Evolutionary conservation across 2,888 invertebrate species (phyloP).

Genomic region (Lordiphosa andalusiaca): DNA sequence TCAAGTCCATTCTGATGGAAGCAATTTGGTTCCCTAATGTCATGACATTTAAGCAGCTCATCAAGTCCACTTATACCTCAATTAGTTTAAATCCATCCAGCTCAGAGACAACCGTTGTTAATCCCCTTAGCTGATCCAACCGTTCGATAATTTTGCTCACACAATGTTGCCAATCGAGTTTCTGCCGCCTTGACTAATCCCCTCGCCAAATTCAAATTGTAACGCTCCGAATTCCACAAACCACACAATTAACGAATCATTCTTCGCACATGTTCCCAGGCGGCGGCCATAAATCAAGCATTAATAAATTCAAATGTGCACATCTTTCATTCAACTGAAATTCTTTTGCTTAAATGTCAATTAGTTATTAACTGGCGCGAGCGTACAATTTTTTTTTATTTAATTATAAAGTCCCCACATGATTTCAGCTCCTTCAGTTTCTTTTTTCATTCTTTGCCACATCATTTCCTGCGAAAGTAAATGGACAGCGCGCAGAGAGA

Average conservation of each 20-base stretch:
- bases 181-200: slow-evolving; percentile 1
- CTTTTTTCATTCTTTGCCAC: slow-evolving; percentile 39
- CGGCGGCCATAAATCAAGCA: slow-evolving; percentile 58
- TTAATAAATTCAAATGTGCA: slow-evolving; percentile 60
- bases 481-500: slow-evolving; percentile 27
- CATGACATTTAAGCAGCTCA: slow-evolving; percentile 4
- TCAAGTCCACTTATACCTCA: neutral
- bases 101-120: slow-evolving; percentile 2
- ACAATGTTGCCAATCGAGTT: slow-evolving; percentile 33
- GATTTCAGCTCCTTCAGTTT: slow-evolving; percentile 29
- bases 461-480: slow-evolving; percentile 71
- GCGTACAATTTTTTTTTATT: slow-evolving; percentile 47
- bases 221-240: slow-evolving; percentile 45
- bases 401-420: slow-evolving; percentile 69
- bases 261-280: slow-evolving; percentile 47
- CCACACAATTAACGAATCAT: slow-evolving; percentile 25
- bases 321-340: slow-evolving; percentile 36
- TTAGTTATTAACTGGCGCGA: slow-evolving; percentile 60
- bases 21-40: too few species aligned
- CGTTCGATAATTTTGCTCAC: slow-evolving; percentile 28
- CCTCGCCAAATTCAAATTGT: slow-evolving; percentile 47
- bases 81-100: neutral
- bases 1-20: too few species aligned
- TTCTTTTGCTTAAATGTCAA: slow-evolving; percentile 68
- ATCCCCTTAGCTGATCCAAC: slow-evolving; percentile 21